Conservation (phyloP, 2,797 vertebrate genomes). For the Pseudomugil tenellus region DNA sequence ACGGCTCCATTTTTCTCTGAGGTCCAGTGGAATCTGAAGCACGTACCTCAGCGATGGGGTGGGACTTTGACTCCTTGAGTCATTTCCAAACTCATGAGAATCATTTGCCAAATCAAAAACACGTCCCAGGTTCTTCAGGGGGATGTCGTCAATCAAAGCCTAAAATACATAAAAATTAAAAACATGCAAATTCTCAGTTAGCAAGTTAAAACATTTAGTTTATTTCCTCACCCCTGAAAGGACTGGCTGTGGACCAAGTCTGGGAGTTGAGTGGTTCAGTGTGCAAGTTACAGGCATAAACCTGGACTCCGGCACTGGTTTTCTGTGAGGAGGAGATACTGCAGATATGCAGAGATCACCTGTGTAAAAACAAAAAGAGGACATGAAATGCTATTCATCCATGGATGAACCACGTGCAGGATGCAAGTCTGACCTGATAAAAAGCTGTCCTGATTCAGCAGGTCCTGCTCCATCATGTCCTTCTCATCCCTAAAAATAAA, state of each 20-base stretch:
- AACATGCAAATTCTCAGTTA: too few relatives aligned
- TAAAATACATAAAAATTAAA: constrained; percentile 35
- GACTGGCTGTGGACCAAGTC: constrained; percentile 6
- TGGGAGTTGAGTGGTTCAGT: constrained; percentile 61
- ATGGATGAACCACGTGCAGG: neutral
- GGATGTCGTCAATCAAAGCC: constrained; percentile 60
- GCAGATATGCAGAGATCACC: constrained; percentile 59
- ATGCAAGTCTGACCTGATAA: constrained; percentile 57
- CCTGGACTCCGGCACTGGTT: constrained; percentile 18
- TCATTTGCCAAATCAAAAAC: constrained; percentile 45
- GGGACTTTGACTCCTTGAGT: constrained; percentile 56
- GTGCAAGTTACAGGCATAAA: constrained; percentile 31
- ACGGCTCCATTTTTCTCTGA: neutral
- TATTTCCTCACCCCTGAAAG: constrained; percentile 65
- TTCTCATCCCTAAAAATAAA: constrained; percentile 58
- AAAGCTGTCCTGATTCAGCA: constrained; percentile 70
- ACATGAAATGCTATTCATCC: neutral
- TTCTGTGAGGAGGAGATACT: constrained; percentile 42
- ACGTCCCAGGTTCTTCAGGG: constrained; percentile 55
- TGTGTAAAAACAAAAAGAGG: constrained; percentile 28
- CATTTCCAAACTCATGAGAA: constrained; percentile 42
- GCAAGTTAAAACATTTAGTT: too few relatives aligned
- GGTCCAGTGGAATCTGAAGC: neutral
- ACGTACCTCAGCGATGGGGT: constrained; percentile 74
- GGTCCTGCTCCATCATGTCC: constrained; percentile 48